Conservation (phyloP, 1,140 invertebrate genomes). For the Coptotermes formosanus region DNA sequence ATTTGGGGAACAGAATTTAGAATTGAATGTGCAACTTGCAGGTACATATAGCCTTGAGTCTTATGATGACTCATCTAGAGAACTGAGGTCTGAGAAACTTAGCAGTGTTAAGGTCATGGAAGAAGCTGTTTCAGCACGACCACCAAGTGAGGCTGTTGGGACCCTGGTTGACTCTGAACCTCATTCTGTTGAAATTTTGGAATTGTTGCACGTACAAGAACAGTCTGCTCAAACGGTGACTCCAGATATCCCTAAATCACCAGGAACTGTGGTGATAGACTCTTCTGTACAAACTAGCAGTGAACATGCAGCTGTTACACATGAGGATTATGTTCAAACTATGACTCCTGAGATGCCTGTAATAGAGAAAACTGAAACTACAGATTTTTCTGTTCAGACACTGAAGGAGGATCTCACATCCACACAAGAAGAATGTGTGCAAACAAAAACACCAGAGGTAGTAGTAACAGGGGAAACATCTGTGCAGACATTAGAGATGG, state of each 20-base stretch:
- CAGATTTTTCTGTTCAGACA: constrained; percentile 27
- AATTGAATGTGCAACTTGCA: too few species aligned
- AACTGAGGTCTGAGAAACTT: neutral
- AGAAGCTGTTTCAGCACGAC: neutral
- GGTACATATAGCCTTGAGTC: too few species aligned
- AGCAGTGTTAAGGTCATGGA: neutral
- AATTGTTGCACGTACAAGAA: constrained; percentile 10
- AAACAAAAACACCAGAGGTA: constrained; percentile 20
- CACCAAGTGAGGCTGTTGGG: neutral
- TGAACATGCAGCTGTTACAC: neutral
- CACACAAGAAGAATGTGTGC: constrained; percentile 21
- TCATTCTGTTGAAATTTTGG: neutral
- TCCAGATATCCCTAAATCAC: constrained; percentile 32
- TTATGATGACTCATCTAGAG: neutral
- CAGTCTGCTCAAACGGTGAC: constrained; percentile 31
- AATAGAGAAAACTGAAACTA: neutral
- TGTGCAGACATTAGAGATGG: constrained; percentile 29
- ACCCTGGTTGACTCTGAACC: neutral
- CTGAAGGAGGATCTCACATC: constrained; percentile 9
- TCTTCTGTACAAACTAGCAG: constrained; percentile 35
- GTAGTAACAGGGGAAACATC: constrained; percentile 41
- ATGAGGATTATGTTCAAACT: constrained; percentile 20
- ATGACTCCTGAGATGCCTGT: constrained; percentile 22
- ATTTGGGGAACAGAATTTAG: neutral
- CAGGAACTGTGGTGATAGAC: neutral